Evolutionary conservation across 2,888 invertebrate species (phyloP).

Genomic region (Orchestes rusci): DNA sequence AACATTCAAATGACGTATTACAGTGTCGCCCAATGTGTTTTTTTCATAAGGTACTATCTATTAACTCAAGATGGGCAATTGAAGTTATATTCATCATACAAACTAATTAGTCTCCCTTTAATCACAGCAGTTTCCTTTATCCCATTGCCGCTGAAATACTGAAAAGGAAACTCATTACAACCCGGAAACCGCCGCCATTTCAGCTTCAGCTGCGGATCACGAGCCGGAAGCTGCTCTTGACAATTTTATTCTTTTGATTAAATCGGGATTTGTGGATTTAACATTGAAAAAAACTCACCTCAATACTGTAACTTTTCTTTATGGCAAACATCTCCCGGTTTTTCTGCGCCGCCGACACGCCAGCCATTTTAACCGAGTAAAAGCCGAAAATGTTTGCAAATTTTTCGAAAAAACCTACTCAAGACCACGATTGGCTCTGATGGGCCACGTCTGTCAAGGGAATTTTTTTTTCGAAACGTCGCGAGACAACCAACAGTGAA

Average conservation of each 20-base stretch:
- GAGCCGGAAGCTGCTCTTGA: conserved; percentile 12
- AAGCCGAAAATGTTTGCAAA: conserved; percentile 1
- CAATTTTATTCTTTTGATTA: conserved; percentile 10
- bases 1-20: no score
- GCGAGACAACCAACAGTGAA: no score
- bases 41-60: no score
- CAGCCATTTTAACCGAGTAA: conserved; percentile 68
- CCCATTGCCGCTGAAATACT: no score
- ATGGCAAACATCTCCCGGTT: conserved; percentile 95
- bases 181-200: conserved; percentile 10
- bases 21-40: no score
- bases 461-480: no score
- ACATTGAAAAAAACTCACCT: conserved; percentile 61
- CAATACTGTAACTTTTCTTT: conserved; percentile 95
- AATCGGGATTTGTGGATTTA: not conserved
- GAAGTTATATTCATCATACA: no score
- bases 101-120: no score
- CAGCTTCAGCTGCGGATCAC: conserved; percentile 1
- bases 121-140: no score
- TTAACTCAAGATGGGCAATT: no score
- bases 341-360: conserved; percentile 87
- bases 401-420: not conserved
- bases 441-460: no score
- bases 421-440: not conserved
- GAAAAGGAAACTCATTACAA: conserved; percentile 16